Evolutionary conservation across 2,113 vertebrate species (phyloP), one percentile per base, ranked within the genome.

Genomic region (Ranitomeya variabilis): DNA sequence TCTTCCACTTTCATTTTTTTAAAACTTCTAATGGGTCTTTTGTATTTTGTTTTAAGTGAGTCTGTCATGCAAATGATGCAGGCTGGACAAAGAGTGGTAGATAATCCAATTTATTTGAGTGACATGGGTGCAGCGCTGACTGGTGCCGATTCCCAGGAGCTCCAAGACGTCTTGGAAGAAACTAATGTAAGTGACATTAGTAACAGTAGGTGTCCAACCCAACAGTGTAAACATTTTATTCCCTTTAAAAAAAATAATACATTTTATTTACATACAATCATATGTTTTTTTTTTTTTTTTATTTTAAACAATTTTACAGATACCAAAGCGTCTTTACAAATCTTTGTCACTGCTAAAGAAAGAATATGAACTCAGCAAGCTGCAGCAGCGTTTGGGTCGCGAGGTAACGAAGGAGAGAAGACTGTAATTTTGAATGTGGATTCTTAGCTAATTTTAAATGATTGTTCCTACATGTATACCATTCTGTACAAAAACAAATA

Each of bases 21-120:
- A 13, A 64, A 62, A 64, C 2, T 18, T 82, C 11, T 26, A n/a
- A 23, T n/a, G 12, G 14, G 7, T 15, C 13, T 26, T 31, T 85
- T 57, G 2, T 67, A 12, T 0, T 52, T 23, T 51, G 0, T 62
- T 80, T 90, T 88, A 76, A 99, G 98, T 60, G 98, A 99, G 91
- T 99, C 98, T 0, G 98, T 99, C n/a, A 96, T 99, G 23, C 98
- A 99, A 96, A 99, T 99, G 98, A 99, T 99, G 98, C 98, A 99
- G 94, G 98, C 98, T 0, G 98, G 98, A 13, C 98, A 99, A 69
- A 94, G 97, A 19, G 98, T 99, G 79, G 98, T 99, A 0, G 98
- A 99, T 91, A 99, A 99, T 91, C 98, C 98, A 2, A 99, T 99
- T 91, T 99, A 99, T 90, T 94, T 99, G 90, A 99, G 98, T 0